Evolutionary conservation across 2,113 vertebrate genomes (phyloP), one percentile per base, ranked within the genome.

Genomic region (Larimichthys polyactis): DNA sequence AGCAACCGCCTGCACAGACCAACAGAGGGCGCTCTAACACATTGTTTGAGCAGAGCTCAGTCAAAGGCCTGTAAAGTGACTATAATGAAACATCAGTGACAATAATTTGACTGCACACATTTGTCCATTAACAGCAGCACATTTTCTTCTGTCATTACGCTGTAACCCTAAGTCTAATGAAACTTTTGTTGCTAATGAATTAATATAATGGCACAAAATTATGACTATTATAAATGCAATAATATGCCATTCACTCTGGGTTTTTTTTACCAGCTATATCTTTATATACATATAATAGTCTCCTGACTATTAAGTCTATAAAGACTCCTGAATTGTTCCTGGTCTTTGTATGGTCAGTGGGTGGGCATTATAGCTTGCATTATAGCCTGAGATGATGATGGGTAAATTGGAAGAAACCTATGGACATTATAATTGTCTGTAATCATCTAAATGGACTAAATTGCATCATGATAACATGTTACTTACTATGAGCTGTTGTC

Each of bases 21-120:
- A 92, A 70, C 83, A 94, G 93, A 90, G 86, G 91, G 89, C n/a
- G 69, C 83, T 81, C 84, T 75, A 59, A 82, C 74, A 85, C 72
- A 24, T 20, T 69, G 27, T 84, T 83, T 79, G 46, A 84, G 32
- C 43, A 62, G 24, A 72, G 2, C 16, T 60, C 40, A n/a, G 51
- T 4, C 5, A 74, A 57, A 59, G n/a, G 10, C 12, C 22, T 12
- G 16, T 20, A 73, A 70, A 24, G 9, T 19, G 51, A 54, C 27
- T 16, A 20, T 5, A 22, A 48, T 29, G 17, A 59, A 60, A 24
- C 20, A 36, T 65, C 27, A 20, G 9, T 75, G 20, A 7, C 46
- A 58, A 24, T 46, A 48, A 64, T 57, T 60, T 67, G 3, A 54
- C 24, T 48, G 5, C 36, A 27, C 40, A 60, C 16, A 29, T 79